Base-by-base conservation (phyloP, 1,140 invertebrate genomes). In the Drosophila saltans region DNA sequence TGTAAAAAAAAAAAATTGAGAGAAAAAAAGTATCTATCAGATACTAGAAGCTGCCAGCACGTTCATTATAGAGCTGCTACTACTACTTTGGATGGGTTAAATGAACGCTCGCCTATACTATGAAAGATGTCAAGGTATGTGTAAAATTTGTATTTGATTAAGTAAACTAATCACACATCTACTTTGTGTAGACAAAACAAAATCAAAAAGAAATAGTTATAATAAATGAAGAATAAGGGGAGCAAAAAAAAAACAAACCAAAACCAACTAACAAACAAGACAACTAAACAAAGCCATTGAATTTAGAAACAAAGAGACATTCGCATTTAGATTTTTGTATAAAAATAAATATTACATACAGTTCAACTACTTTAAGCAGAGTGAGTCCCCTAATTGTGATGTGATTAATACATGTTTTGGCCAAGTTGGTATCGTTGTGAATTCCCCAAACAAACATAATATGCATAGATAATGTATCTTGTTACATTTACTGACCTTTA, bases 61-160 rank as follows among this genome's bases (percentile, higher is more conserved):
- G 72, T 80, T 82, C 69, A 75, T 72, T 56, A 66, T 68, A 52
- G 45, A 28, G 72, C 39, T 28, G 39, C 28, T 16, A 16, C 63
- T 39, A 48, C 3, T 9, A 24, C 24, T 41, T 78, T 66, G 75
- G 79, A 81, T 81, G 82, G 73, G 82, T 86, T 86, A 88, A 86
- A 86, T 57, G 88, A 91, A 90, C 88, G 86, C 82, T 70, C 33
- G 72, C 72, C 71, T 78, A 66, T 68, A 66, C 88, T 91, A 81
- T 83, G 88, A 90, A 90, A 90, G 88, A 83, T 90, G 86, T 90
- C 86, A 90, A 90, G 86, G 86, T 88, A 80, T 78, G 36, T 85
- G 69, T 78, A 78, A 76, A 86, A 86, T 76, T 78, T 69, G 71
- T 73, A 75, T 76, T 71, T 75, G 55, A 72, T 84, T 90, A 71